These are phyloP conservation scores for Coccyzus lansbergi DNA, from an alignment of 2,797 vertebrate species.

Conservation along the genomic window DNA sequence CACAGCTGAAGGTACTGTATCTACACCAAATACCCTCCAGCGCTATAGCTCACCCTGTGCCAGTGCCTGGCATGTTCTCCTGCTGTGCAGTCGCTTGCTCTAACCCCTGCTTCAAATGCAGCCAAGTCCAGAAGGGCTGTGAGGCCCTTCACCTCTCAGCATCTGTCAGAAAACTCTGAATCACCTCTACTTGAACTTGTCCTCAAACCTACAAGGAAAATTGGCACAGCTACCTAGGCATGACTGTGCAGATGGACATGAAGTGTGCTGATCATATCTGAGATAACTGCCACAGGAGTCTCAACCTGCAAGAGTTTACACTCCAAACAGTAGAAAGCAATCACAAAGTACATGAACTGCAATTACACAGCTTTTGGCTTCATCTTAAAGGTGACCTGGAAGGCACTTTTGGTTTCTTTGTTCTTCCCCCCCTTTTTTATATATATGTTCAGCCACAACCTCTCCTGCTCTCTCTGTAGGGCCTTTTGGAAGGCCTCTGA, in stretches of 20 bases:
- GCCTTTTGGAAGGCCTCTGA: not conserved
- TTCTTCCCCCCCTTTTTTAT: not conserved
- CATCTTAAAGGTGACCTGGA: not conserved
- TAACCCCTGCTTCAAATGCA: not conserved
- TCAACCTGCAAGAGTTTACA: not conserved
- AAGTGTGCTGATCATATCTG: not conserved
- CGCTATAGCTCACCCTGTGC: not conserved
- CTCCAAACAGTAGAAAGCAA: not conserved
- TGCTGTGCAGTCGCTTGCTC: not conserved
- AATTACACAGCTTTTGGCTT: not conserved
- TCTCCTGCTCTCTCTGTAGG: not conserved
- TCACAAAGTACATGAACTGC: not conserved
- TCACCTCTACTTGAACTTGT: not conserved
- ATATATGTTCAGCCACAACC: not conserved
- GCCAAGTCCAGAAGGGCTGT: not conserved
- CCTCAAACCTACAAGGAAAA: not conserved
- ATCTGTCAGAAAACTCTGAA: not conserved
- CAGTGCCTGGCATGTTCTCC: not conserved
- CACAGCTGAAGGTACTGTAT: slow-evolving; percentile 75
- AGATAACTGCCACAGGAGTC: not conserved
- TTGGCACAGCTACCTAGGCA: not conserved
- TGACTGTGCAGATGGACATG: not conserved
- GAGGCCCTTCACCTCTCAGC: not conserved
- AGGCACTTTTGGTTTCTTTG: not conserved
- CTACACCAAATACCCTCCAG: not conserved